Evolutionary conservation across 2,113 vertebrate genomes (phyloP).

Genomic region (Melanotaenia duboulayi): DNA sequence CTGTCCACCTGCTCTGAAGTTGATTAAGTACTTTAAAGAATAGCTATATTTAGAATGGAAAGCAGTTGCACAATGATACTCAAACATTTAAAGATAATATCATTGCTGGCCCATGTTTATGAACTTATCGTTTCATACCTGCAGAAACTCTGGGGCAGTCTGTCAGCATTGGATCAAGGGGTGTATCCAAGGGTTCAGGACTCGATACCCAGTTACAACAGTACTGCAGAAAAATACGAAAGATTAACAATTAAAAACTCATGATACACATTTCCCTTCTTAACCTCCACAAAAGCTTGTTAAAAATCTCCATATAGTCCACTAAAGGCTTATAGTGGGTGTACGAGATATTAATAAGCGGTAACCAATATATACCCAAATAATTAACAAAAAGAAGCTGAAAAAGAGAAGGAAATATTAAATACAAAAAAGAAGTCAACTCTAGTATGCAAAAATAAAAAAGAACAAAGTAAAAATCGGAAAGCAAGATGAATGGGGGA

Average conservation of each 20-base stretch:
- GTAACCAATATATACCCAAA: background rate
- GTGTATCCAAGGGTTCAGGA: conserved; percentile 91
- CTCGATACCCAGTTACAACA: conserved; percentile 98
- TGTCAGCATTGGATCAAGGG: conserved; percentile 93
- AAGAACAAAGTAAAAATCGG: background rate
- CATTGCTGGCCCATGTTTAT: background rate
- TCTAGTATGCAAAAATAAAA: background rate
- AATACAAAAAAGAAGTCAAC: background rate
- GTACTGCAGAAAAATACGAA: conserved; percentile 79
- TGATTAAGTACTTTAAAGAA: background rate
- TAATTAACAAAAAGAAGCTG: background rate
- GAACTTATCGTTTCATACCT: conserved; percentile 82
- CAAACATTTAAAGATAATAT: background rate
- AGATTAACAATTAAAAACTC: background rate
- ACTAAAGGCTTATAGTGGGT: background rate
- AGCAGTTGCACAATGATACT: too few species aligned
- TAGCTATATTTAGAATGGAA: too few species aligned
- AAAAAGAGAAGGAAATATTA: background rate
- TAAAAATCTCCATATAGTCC: background rate
- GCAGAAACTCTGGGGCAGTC: conserved; percentile 96
- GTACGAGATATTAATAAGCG: background rate
- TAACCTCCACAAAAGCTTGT: background rate
- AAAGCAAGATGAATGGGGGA: conserved; percentile 16
- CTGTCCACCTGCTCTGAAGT: too few species aligned
- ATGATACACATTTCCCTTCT: background rate